These are phyloP conservation scores for Spermophilus dauricus DNA, from an alignment of 2,113 vertebrate genomes.

Conservation along the genomic window DNA sequence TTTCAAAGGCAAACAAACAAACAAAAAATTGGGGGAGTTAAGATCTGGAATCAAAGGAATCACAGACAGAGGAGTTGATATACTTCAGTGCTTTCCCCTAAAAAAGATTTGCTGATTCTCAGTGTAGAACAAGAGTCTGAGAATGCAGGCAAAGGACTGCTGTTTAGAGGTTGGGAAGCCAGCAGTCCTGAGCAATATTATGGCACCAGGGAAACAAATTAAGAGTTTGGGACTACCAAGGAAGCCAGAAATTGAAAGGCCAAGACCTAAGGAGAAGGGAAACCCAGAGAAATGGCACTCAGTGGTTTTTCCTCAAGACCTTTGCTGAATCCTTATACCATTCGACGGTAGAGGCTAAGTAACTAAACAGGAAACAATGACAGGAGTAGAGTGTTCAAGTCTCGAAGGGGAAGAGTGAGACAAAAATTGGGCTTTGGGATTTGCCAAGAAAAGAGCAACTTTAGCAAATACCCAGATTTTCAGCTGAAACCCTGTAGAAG, in stretches of 20 bases:
- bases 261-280: neutral
- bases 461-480: neutral
- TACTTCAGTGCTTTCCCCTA: neutral
- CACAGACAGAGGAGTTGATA: neutral
- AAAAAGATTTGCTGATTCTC: neutral
- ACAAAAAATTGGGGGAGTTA: neutral
- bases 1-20: conserved; percentile 25
- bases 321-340: neutral
- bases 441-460: neutral
- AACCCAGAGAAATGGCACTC: neutral
- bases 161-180: neutral
- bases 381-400: neutral
- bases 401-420: neutral
- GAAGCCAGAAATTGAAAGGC: neutral
- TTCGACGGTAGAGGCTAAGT: neutral
- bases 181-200: neutral
- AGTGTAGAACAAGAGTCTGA: neutral
- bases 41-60: neutral
- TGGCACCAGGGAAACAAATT: neutral
- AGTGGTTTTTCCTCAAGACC: neutral
- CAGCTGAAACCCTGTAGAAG: rapidly evolving
- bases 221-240: neutral
- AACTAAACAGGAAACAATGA: neutral
- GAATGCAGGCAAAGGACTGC: neutral
- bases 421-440: neutral